Evolutionary conservation across 2,113 vertebrate genomes (phyloP), one percentile per base, ranked within the genome.

Genomic region (Sebastes fasciatus): DNA sequence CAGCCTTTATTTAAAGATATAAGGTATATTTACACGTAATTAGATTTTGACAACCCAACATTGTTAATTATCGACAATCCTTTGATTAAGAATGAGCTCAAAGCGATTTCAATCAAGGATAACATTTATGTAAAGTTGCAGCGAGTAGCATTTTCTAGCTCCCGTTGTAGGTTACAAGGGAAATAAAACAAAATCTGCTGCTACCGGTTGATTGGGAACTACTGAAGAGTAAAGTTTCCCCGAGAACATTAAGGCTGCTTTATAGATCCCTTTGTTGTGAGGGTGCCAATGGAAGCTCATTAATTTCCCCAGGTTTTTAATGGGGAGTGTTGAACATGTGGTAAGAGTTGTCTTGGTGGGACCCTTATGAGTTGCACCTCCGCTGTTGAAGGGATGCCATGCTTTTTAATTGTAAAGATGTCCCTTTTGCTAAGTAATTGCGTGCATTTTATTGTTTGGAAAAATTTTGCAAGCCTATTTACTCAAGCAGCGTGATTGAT

Each of bases 181-280:
- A 94, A 93, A 94, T 93, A 90, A 92, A 94, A 92, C 73, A 84
- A 92, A 94, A 93, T 93, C 90, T 93, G 93, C 92, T 92, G 89
- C 93, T 94, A 92, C 91, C 88, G 93, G 91, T 94, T 95, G 92
- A 93, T 93, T 94, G 92, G 89, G 92, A 94, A 94, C 93, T 93
- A 94, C 91, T 92, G 93, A 92, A 93, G 91, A 94, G 92, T 93
- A 94, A 94, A 94, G 90, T 93, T 94, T 93, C 91, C 91, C 91
- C 12, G 84, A 91, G 92, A 95, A 95, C 92, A 94, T 93, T 92
- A 92, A 87, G 87, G 88, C 90, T 89, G 90, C 91, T 94, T 95
- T 94, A 94, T 93, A 91, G 93, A 93, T 94, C 90, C 92, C 91
- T 94, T 94, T 95, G 94, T 95, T 95, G 92, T 92, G 91, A 85